A percentile compares a stretch with the other conserved stretches of the same genome.
These are phyloP conservation scores for Hippocampus mohnikei DNA, from an alignment of 2,113 vertebrate genomes.

Conservation along the genomic window DNA sequence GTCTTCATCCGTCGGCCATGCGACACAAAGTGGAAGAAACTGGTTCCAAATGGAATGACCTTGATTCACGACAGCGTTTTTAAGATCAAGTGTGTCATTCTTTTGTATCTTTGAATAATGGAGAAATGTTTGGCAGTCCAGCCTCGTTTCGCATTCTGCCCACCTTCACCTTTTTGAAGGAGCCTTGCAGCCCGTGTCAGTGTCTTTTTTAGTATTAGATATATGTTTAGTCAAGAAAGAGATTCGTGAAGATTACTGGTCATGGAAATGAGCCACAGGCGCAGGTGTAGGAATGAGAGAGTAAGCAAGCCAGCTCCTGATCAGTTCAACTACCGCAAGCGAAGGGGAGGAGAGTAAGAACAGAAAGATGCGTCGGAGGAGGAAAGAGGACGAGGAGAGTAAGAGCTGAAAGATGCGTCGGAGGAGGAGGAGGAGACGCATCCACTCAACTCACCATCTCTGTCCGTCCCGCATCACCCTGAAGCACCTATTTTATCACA, in stretches of 20 bases:
- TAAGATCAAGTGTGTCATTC: no score
- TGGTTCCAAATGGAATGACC: no score
- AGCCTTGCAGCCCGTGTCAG: no score
- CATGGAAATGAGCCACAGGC: conserved; percentile 22
- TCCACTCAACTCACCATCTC: conserved; percentile 71
- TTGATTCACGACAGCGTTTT: no score
- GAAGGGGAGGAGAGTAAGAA: conserved; percentile 43
- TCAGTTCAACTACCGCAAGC: conserved; percentile 32
- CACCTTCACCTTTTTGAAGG: no score
- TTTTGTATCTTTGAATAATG: no score
- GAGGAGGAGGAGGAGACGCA: conserved; percentile 35
- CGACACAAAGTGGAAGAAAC: no score
- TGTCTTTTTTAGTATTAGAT: no score
- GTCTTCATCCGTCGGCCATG: no score
- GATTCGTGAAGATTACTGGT: background rate
- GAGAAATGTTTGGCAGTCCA: no score
- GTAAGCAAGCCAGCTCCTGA: conserved; percentile 38
- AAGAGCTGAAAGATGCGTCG: background rate
- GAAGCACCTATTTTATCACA: conserved; percentile 68
- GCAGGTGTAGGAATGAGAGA: conserved; percentile 28
- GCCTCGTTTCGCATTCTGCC: no score
- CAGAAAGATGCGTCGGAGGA: background rate
- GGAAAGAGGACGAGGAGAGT: conserved; percentile 23
- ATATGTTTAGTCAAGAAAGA: no score
- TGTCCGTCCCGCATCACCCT: conserved; percentile 67